Evolutionary conservation across 2,797 vertebrate species (phyloP), one percentile per base, ranked within the genome.

Genomic region (Ambastaia sidthimunki): DNA sequence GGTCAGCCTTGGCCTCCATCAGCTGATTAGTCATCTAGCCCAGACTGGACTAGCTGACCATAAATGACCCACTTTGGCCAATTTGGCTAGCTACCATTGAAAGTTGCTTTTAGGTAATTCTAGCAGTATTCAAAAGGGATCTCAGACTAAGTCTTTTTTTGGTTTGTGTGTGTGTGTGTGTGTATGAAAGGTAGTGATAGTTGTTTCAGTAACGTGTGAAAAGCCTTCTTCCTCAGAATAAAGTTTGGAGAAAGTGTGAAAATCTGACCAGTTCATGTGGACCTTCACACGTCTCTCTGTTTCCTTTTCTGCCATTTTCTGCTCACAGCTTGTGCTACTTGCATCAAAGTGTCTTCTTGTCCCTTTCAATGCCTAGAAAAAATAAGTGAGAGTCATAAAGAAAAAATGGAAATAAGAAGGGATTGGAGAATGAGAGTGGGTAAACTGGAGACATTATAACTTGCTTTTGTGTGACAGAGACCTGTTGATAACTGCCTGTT

Each of bases 201-300:
- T n/a, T 31, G 19, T 68, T 71, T 71, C 34, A 54, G 28, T 68
- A 59, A 9, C 1, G 23, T 70, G 81, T 74, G 54, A 82, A 74
- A 74, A 73, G 63, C 60, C 7, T 66, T 70, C 18, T 18, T 44
- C 31, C 12, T 57, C 19, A 62, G 57, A 55, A 9, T 55, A 1
- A 25, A 48, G 23, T 59, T 72, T 77, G 50, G 34, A 77, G 54
- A 74, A 82, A 19, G 63, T 68, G 70, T 78, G 48, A 74, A 70
- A 28, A 74, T 71, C 16, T 16, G 16, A 31, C 60, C 31, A 16
- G 25, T 63, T 31, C 31, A 70, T 52, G n/a, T 28, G 13, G 41
- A 31, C 18, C 16, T 55, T 66, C 31, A 76, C 52, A 80, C 48
- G 28, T 50, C 18, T 41, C 47, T 65, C 57, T 82, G 37, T 25